Base-by-base conservation (phyloP, 1,140 invertebrate genomes). In the Philaenus spumarius region DNA sequence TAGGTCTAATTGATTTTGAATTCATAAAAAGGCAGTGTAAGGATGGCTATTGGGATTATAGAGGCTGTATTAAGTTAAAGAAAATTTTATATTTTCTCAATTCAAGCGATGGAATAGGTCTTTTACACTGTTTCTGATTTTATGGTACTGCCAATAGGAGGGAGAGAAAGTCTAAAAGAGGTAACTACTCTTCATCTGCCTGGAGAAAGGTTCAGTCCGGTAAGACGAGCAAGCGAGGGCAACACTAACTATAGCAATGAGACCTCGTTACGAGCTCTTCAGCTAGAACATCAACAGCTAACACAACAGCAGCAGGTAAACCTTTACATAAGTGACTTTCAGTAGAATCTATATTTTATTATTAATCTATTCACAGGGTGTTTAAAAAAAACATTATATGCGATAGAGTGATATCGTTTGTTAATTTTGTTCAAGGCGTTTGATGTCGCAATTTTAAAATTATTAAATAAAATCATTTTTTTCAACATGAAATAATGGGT, bases 151-250 rank as follows among this genome's bases (percentile, higher is more conserved):
- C 51, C 4, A 5, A n/a, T 19, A 56, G 57, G 51, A 50, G 66
- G 61, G 7, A 59, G 66, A 37, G 80, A 81, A 58, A 75, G 74
- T 50, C 78, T 78, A 67, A 80, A 80, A 68, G 80, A 82, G 50
- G 62, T 73, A 1, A 75, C 60, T 17, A 60, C 56, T 12, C 46
- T 60, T n/a, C 64, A 82, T 72, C 73, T 74, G 45, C 79, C 82
- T 58, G 79, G 79, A 35, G 90, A 93, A 73, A 79, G 93, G 53
- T 96, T 92, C 71, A 93, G 89, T 59, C 92, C 91, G 1, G 92
- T 95, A 12, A 79, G 94, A 40, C 78, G 94, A 63, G 92, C 92
- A 24, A 92, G 89, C 59, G 93, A 94, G 75, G 87, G 65, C 19
- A 61, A 53, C 4, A 57, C 51, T 24, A 54, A 65, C 35, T 57